Evolutionary conservation across 2,797 vertebrate genomes (phyloP).

Genomic region (Coilia nasus): DNA sequence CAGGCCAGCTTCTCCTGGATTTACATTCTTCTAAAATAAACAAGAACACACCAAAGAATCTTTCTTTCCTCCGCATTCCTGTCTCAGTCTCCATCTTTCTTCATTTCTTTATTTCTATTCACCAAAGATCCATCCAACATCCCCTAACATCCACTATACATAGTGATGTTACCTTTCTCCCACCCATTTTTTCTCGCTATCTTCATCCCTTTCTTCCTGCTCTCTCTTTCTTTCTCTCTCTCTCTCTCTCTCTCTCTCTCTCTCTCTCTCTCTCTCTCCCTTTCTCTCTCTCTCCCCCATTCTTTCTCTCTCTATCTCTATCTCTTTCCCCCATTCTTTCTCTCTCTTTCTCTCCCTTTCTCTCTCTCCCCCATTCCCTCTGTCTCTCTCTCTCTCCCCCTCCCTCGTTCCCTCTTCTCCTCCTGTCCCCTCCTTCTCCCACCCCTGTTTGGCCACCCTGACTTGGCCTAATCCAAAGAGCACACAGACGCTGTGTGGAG

Average conservation of each 20-base stretch:
- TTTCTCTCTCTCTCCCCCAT: not conserved
- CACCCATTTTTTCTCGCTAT: too few relatives aligned
- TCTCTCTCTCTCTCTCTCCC: not conserved
- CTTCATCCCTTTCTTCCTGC: too few relatives aligned
- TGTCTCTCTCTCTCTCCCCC: constrained; percentile 8
- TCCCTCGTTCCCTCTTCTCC: not conserved
- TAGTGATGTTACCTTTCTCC: too few relatives aligned
- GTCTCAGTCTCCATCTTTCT: not conserved
- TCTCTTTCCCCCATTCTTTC: not conserved
- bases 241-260: too few relatives aligned
- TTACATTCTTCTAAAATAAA: not conserved
- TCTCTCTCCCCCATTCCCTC: not conserved
- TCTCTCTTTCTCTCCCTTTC: not conserved
- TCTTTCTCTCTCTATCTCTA: too few relatives aligned
- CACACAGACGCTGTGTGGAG: constrained; percentile 38
- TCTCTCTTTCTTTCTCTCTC: not conserved
- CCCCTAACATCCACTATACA: too few relatives aligned
- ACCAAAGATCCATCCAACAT: too few relatives aligned
- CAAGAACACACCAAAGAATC: not conserved
- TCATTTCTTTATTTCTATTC: too few relatives aligned
- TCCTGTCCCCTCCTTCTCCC: not conserved
- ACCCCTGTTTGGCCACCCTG: constrained; percentile 31
- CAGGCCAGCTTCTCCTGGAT: not conserved
- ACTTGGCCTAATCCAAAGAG: constrained; percentile 42
- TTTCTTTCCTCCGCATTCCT: not conserved